Evolutionary conservation across 2,888 invertebrate species (phyloP).

Genomic region (Lacanobia wlatinum): DNA sequence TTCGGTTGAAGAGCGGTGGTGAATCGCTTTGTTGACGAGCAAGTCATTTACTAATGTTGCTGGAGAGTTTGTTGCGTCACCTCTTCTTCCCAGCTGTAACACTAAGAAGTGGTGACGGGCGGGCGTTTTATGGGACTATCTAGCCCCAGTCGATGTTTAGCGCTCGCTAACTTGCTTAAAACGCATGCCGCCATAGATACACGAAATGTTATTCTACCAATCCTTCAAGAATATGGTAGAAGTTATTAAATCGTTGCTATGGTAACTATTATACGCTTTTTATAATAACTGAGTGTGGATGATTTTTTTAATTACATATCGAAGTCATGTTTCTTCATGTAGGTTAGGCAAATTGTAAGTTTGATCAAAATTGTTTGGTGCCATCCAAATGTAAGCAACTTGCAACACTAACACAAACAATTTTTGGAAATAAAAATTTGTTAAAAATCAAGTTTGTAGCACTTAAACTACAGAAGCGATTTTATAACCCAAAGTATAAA

Average conservation of each 20-base stretch:
- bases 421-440: no score
- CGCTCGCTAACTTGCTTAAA: no score
- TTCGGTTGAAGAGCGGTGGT: slow-evolving; percentile 14
- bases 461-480: no score
- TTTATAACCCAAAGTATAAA: no score
- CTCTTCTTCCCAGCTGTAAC: background rate
- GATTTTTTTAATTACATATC: background rate
- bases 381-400: no score
- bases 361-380: background rate
- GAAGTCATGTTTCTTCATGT: slow-evolving; percentile 9
- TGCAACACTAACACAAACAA: no score
- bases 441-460: no score
- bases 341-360: background rate
- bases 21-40: background rate
- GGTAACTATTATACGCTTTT: slow-evolving; percentile 21
- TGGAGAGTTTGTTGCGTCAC: background rate
- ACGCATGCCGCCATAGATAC: no score
- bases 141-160: no score
- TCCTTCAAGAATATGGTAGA: no score
- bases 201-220: no score
- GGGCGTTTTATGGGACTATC: background rate
- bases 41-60: background rate
- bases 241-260: background rate
- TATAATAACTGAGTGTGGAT: slow-evolving; percentile 27
- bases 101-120: background rate